Conservation (phyloP, 2,888 invertebrate genomes). For the Mantis religiosa region DNA sequence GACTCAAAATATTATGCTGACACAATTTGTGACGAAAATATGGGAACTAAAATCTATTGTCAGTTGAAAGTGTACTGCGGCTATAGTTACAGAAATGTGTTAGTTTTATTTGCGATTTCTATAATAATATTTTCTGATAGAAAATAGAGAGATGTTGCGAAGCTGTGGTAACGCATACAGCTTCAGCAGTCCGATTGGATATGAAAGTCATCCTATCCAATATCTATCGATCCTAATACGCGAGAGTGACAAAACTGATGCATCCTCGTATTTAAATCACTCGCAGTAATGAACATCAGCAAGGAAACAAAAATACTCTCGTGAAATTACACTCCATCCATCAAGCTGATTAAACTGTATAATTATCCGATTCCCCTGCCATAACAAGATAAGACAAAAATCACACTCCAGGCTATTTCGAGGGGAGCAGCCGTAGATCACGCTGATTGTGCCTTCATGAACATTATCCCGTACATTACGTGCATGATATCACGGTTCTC, state of each 20-base stretch:
- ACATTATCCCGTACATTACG: background rate
- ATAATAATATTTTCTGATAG: too few relatives aligned
- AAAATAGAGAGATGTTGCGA: too few relatives aligned
- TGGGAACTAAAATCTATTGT: too few relatives aligned
- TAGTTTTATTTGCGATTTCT: too few relatives aligned
- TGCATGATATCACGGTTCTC: background rate
- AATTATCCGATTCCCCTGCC: background rate
- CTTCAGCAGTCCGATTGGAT: background rate
- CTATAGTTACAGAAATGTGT: too few relatives aligned
- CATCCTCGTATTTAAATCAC: background rate
- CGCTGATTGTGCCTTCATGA: background rate
- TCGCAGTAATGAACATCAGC: background rate
- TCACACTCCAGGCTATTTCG: background rate
- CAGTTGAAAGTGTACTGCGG: too few relatives aligned
- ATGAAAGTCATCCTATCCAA: background rate
- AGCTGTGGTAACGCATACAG: background rate
- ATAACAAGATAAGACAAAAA: conserved; percentile 16
- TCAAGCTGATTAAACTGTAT: conserved; percentile 8
- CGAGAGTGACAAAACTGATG: background rate
- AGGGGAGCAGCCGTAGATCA: background rate
- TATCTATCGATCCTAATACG: background rate
- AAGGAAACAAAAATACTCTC: background rate
- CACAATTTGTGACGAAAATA: too few relatives aligned
- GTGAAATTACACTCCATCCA: conserved; percentile 8
- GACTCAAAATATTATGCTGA: too few relatives aligned